These are phyloP conservation scores for Drosophila conformis DNA, from an alignment of 2,888 invertebrate species.

Conservation along the genomic window DNA sequence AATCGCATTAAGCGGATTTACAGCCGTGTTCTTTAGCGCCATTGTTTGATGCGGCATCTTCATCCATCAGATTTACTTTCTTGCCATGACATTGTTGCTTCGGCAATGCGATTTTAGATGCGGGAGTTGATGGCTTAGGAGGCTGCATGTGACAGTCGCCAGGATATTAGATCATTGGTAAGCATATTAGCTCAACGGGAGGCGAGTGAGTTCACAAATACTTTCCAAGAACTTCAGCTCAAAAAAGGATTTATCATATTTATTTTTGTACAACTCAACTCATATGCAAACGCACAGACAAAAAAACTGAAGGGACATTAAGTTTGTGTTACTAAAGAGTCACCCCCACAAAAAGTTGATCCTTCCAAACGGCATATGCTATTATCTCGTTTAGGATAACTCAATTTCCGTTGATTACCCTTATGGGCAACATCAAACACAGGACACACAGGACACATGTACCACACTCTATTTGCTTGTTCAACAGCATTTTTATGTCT, in stretches of 20 bases:
- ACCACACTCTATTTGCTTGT: constrained; percentile 47
- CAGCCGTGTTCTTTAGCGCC: constrained; percentile 50
- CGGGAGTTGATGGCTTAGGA: constrained; percentile 28
- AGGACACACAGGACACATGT: constrained; percentile 34
- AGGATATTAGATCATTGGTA: constrained; percentile 54
- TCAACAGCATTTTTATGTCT: constrained; percentile 66
- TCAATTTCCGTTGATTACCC: constrained; percentile 75
- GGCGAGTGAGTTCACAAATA: constrained; percentile 31
- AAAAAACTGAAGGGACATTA: constrained; percentile 28
- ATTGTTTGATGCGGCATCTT: constrained; percentile 53
- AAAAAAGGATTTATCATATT: constrained; percentile 7
- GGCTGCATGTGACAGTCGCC: constrained; percentile 48
- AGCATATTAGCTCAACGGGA: constrained; percentile 27
- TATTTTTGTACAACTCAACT: constrained; percentile 1
- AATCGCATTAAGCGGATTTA: constrained; percentile 74
- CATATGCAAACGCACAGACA: constrained; percentile 45
- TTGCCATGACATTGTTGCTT: constrained; percentile 12
- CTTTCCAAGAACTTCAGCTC: constrained; percentile 8
- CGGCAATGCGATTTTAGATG: constrained; percentile 52
- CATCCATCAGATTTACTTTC: constrained; percentile 41
- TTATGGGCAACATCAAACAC: constrained; percentile 61
- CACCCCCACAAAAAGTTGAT: constrained; percentile 20
- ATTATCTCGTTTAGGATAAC: constrained; percentile 68
- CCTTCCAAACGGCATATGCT: constrained; percentile 48
- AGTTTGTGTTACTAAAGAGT: constrained; percentile 32